Evolutionary conservation across 2,888 invertebrate genomes (phyloP).

Genomic region (Rugalucina vietnamica): DNA sequence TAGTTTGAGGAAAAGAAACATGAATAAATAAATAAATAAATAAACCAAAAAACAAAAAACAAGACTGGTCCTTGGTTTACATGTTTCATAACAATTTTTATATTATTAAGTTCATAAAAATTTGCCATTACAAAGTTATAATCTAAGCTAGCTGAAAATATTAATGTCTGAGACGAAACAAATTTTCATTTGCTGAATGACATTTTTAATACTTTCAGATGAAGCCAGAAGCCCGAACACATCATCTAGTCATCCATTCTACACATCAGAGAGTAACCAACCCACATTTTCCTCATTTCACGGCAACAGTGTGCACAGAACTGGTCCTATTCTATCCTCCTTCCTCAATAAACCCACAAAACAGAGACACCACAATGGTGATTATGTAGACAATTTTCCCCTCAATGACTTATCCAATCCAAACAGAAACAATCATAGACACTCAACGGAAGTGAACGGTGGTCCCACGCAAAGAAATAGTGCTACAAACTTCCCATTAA

Average conservation of each 20-base stretch:
- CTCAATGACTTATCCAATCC: conserved; percentile 62
- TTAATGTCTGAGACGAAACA: too few relatives aligned
- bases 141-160: too few relatives aligned
- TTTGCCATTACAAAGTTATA: too few relatives aligned
- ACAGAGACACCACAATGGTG: conserved; percentile 35
- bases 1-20: too few relatives aligned
- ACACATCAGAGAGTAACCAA: conserved; percentile 56
- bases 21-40: too few relatives aligned
- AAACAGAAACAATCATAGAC: conserved; percentile 42
- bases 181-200: too few relatives aligned
- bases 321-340: conserved; percentile 55
- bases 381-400: conserved; percentile 35
- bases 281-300: conserved; percentile 61
- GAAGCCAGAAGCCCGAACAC: conserved; percentile 58
- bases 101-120: too few relatives aligned
- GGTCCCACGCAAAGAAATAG: conserved; percentile 20
- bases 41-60: too few relatives aligned
- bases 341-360: conserved; percentile 36
- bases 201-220: conserved; percentile 52
- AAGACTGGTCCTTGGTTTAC: too few relatives aligned
- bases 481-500: conserved; percentile 24
- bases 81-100: too few relatives aligned
- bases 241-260: conserved; percentile 60
- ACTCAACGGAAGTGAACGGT: conserved; percentile 25
- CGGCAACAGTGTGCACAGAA: conserved; percentile 57